Evolutionary conservation across 2,797 vertebrate genomes (phyloP).

Genomic region (Capromys pilorides): DNA sequence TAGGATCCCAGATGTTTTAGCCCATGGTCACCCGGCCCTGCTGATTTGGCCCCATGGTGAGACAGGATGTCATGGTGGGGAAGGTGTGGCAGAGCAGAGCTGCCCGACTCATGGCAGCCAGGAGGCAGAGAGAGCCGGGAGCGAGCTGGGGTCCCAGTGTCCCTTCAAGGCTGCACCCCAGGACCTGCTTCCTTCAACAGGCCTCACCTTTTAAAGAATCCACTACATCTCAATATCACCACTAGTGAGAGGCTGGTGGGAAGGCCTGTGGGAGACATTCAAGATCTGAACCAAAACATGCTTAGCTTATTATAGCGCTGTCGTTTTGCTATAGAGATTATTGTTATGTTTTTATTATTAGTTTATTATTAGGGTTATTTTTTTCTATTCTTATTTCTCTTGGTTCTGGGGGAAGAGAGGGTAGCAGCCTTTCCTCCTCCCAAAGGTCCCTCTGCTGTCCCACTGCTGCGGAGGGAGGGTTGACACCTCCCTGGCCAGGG

Average conservation of each 20-base stretch:
- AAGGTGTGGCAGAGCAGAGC: not conserved
- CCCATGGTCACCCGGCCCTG: not conserved
- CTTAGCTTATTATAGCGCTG: not conserved
- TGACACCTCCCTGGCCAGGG: slow-evolving; percentile 80
- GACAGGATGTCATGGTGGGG: not conserved
- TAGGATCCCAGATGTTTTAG: not conserved
- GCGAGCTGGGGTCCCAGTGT: not conserved
- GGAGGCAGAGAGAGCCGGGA: not conserved
- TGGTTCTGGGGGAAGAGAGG: not conserved
- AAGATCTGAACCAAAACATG: not conserved
- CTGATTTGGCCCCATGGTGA: not conserved
- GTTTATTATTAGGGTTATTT: not conserved
- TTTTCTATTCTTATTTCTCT: not conserved
- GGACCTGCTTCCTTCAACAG: not conserved
- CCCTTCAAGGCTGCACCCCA: not conserved
- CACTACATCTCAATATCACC: not conserved
- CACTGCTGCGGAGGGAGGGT: slow-evolving; percentile 84
- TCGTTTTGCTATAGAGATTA: not conserved
- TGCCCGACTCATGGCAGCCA: not conserved
- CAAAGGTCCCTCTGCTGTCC: slow-evolving; percentile 81
- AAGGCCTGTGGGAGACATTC: not conserved
- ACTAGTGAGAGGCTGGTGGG: not conserved
- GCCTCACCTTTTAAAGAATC: not conserved
- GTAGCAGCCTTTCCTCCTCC: not conserved
- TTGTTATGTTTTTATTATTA: not conserved